phyloP scores from a whole-genome alignment of 92 coral and sea anemone genomes.

The Anthopleura xanthogrammica region DNA sequence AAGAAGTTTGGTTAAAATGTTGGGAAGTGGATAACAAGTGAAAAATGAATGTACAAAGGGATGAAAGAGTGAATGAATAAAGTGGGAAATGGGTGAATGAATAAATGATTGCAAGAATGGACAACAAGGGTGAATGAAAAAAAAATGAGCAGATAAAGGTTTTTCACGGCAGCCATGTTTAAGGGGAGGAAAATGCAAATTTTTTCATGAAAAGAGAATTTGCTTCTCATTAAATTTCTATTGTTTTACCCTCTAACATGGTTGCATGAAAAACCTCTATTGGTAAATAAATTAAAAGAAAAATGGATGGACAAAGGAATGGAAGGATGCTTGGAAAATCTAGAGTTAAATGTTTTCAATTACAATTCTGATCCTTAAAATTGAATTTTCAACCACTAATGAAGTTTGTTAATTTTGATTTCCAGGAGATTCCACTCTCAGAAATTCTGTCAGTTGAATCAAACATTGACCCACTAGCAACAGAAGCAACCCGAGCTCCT shows the following conservation, averaged over 20 bases:
- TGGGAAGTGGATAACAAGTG: neutral
- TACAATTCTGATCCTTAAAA: neutral
- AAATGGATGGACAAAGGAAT: neutral
- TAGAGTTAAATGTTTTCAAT: too few species aligned
- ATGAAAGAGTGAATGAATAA: neutral
- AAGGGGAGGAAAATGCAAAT: too few species aligned
- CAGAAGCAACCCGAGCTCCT: conserved; percentile 89
- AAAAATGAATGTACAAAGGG: neutral
- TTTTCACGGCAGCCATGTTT: too few species aligned
- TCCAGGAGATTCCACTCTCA: conserved; percentile 89
- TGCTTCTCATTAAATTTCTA: too few species aligned
- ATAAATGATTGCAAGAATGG: neutral
- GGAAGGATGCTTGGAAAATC: neutral
- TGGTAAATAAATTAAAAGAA: neutral
- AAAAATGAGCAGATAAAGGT: too few species aligned
- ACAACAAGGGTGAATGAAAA: too few species aligned
- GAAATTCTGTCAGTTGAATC: conserved; percentile 95
- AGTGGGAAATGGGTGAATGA: neutral
- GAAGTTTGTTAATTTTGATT: neutral
- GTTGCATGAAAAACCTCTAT: too few species aligned
- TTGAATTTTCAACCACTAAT: neutral
- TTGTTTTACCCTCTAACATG: too few species aligned
- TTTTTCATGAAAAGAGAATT: too few species aligned
- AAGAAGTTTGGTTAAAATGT: neutral
- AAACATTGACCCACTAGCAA: conserved; percentile 84